Evolutionary conservation across 2,113 vertebrate species (phyloP).

Genomic region (Pelecanoides urinatrix): DNA sequence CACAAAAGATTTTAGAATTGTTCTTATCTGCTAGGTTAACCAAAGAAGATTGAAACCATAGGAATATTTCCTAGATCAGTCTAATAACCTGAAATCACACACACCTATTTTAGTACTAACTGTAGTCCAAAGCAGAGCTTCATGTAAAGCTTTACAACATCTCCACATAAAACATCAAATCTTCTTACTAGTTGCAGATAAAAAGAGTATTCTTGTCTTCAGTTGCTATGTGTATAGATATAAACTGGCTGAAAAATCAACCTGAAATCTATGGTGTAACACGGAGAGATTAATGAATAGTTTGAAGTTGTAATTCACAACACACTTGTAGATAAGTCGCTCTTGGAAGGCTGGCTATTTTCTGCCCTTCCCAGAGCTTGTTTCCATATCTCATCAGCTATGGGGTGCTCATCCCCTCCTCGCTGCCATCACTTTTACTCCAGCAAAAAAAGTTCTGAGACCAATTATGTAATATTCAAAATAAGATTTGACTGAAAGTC

Average conservation of each 20-base stretch:
- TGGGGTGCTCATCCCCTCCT: background rate
- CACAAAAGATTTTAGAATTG: background rate
- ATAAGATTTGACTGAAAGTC: conserved; percentile 66
- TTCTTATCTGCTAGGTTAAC: background rate
- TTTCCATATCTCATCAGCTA: background rate
- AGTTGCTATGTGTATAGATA: background rate
- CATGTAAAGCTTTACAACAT: background rate
- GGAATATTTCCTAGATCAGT: background rate
- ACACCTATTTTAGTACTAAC: background rate
- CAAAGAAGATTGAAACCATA: background rate
- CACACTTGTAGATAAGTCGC: background rate
- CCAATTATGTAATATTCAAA: background rate
- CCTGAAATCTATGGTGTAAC: background rate
- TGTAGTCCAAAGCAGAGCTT: background rate
- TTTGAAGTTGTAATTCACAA: background rate
- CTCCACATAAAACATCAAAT: background rate
- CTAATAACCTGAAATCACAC: background rate
- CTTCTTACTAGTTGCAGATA: background rate
- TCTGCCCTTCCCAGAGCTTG: background rate
- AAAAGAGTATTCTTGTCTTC: background rate
- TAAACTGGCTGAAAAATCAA: background rate
- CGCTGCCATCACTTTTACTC: background rate
- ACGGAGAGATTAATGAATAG: background rate
- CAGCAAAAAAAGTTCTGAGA: background rate
- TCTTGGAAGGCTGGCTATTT: background rate